A percentile compares a stretch with the other conserved stretches of the same genome.
Conservation (phyloP, 2,797 vertebrate species). For the Rousettus madagascariensis region DNA sequence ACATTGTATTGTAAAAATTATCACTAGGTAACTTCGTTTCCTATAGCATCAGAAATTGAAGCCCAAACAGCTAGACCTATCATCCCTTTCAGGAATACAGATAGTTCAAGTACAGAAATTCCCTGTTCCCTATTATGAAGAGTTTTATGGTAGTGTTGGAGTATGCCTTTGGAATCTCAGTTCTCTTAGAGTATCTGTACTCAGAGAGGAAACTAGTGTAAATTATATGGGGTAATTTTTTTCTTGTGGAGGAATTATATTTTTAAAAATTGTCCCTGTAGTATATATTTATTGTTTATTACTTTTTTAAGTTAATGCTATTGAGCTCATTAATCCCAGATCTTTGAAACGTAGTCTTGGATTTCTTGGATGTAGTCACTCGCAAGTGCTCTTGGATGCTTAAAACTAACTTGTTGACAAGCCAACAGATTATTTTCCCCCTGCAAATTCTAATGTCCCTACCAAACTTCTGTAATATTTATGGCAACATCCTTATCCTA, state of each 20-base stretch:
- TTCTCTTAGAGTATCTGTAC: background rate
- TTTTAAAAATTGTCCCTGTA: background rate
- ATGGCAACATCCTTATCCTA: background rate
- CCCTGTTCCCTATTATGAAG: background rate
- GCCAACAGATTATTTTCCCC: background rate
- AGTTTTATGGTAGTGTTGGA: background rate
- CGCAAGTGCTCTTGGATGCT: background rate
- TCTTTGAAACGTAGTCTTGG: background rate
- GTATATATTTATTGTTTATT: background rate
- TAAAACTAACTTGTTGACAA: background rate
- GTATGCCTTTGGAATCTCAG: background rate
- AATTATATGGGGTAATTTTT: background rate
- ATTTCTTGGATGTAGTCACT: background rate
- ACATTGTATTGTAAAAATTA: background rate
- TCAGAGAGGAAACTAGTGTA: background rate
- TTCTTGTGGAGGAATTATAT: background rate
- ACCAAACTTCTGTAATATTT: background rate
- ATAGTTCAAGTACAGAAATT: background rate
- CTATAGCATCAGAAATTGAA: slow-evolving; percentile 21
- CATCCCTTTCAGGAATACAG: background rate
- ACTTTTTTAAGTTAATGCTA: background rate
- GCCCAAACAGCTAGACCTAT: background rate
- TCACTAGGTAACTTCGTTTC: background rate
- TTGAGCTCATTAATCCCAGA: background rate
- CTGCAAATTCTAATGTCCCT: background rate